Percentiles rank a stretch among this genome's conserved stretches.
Conservation (phyloP, 2,797 vertebrate species). For the Xiphorhynchus erythropygius region DNA sequence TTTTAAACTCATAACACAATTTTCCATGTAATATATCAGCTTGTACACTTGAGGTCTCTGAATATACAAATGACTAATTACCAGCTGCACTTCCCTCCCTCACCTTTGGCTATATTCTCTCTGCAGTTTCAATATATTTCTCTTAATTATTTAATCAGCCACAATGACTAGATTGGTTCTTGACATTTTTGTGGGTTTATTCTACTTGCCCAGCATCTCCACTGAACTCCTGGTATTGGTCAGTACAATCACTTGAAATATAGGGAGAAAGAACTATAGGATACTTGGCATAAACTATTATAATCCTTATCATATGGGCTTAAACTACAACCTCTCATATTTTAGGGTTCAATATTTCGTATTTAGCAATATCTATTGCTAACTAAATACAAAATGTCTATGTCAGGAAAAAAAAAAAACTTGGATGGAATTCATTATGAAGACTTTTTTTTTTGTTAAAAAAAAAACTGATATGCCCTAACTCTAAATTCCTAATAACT, state of each 20-base stretch:
- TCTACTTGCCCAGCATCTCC: background rate
- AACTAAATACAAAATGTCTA: background rate
- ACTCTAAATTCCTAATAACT: background rate
- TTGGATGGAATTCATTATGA: background rate
- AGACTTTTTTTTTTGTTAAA: background rate
- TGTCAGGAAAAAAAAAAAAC: background rate
- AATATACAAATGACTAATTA: background rate
- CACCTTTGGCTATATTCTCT: background rate
- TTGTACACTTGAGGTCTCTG: background rate
- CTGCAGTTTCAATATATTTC: background rate
- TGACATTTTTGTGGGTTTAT: background rate
- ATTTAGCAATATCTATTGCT: background rate
- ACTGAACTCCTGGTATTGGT: background rate
- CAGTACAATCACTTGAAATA: background rate
- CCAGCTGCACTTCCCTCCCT: background rate
- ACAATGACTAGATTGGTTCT: background rate
- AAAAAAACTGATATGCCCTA: background rate
- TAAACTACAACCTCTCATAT: background rate
- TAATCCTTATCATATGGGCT: background rate
- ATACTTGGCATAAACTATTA: background rate
- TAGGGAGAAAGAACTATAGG: background rate
- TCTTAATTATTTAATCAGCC: slow-evolving; percentile 12
- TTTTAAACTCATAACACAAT: background rate
- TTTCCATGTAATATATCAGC: background rate
- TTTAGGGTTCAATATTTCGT: background rate